Evolutionary conservation across 2,113 vertebrate genomes (phyloP), one percentile per base, ranked within the genome.

Genomic region (Glaucidium brasilianum): DNA sequence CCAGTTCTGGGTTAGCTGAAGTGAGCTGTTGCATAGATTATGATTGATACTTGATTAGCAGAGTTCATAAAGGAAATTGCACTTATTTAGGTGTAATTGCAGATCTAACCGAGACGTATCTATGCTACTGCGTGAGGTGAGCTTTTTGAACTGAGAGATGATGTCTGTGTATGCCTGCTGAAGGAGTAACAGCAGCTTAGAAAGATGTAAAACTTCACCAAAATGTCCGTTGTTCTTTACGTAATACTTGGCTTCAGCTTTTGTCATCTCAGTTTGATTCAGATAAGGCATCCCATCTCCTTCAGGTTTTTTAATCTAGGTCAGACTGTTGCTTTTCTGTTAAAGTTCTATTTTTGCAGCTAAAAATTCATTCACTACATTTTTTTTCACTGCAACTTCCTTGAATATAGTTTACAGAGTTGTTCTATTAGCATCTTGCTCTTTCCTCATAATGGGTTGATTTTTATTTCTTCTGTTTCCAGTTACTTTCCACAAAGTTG

Each of bases 401-500:
- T 55, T 60, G 35, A 74, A 27, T 7, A 6, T 25, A 39, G 14
- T 5, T 79, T 52, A 78, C 20, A 32, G 45, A 41, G 56, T 29
- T 66, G 9, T 64, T 75, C 10, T 58, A 1, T 77, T 74, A 60
- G 50, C 3, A 10, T 69, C 3, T 41, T 77, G 5, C 5, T 74
- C 10, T 78, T 52, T 67, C 79, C n/a, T 88, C 7, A 2, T 39
- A 55, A 59, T 0, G 1, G 3, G 25, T 67, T 71, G 45, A 53
- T 82, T 58, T 72, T 77, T 89, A 26, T 32, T 95, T 67, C 88
- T 91, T 90, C 85, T 52, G 35, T 96, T 94, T 96, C 13, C 88
- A 99, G 99, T 97, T 99, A 59, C 98, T 99, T 77, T 99, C 99
- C 58, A 99, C 98, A 23, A 99, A 99, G 98, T 97, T 99, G 95